A percentile compares a stretch with the other conserved stretches of the same genome.
Evolutionary conservation across 2,797 vertebrate species (phyloP).

Genomic region (Sebastes trivittatus): DNA sequence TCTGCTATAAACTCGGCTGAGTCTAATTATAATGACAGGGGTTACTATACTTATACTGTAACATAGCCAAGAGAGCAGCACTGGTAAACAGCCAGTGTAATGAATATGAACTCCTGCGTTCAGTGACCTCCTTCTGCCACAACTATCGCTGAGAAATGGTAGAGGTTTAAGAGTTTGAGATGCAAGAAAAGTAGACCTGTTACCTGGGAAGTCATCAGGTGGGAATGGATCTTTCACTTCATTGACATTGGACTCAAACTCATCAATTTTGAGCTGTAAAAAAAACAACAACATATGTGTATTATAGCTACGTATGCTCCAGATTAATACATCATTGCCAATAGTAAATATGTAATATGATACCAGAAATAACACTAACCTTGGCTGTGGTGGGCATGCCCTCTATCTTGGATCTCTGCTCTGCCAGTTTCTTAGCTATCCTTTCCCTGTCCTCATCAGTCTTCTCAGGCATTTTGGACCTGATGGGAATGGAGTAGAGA

Average conservation of each 20-base stretch:
- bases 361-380: slow-evolving; percentile 74
- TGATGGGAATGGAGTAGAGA: slow-evolving; percentile 50
- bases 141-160: background rate
- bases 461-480: slow-evolving; percentile 88
- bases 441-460: slow-evolving; percentile 90
- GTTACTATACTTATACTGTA: slow-evolving; percentile 66
- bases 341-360: background rate
- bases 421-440: slow-evolving; percentile 90
- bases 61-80: slow-evolving; percentile 33
- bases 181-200: background rate
- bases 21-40: slow-evolving; percentile 65
- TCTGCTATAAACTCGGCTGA: slow-evolving; percentile 48
- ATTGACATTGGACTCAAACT: slow-evolving; percentile 98
- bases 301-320: background rate
- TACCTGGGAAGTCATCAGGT: slow-evolving; percentile 97
- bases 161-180: background rate
- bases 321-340: background rate
- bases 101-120: slow-evolving; percentile 18
- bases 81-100: slow-evolving; percentile 35
- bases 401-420: slow-evolving; percentile 91
- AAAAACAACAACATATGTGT: background rate
- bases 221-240: slow-evolving; percentile 99
- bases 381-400: slow-evolving; percentile 96
- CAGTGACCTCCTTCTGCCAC: slow-evolving; percentile 2
- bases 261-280: slow-evolving; percentile 93